Evolutionary conservation across 2,797 vertebrate genomes (phyloP).

Genomic region (Sciaenops ocellatus): DNA sequence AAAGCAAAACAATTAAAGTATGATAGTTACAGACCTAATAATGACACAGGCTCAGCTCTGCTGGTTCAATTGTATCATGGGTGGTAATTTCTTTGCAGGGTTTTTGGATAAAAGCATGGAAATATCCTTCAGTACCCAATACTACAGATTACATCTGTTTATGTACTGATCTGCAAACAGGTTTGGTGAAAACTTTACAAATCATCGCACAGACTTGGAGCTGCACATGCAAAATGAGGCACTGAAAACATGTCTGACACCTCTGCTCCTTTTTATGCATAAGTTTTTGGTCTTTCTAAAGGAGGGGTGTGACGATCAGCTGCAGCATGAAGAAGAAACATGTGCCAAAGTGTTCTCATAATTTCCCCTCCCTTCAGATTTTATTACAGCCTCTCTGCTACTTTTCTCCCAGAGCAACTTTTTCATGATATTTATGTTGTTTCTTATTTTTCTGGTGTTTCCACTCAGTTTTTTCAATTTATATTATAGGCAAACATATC

Average conservation of each 20-base stretch:
- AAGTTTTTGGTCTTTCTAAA: background rate
- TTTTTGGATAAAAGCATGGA: too few relatives aligned
- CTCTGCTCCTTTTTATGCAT: background rate
- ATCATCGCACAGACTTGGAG: too few relatives aligned
- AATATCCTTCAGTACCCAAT: too few relatives aligned
- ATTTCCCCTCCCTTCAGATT: background rate
- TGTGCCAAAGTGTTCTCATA: background rate
- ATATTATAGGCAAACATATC: background rate
- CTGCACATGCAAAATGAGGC: too few relatives aligned
- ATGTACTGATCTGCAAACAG: too few relatives aligned
- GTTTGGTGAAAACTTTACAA: too few relatives aligned
- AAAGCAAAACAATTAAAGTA: background rate
- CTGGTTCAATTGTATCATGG: background rate
- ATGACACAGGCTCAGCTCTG: background rate
- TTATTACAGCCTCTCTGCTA: background rate
- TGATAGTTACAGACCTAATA: background rate
- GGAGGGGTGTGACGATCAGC: background rate
- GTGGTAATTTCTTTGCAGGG: too few relatives aligned
- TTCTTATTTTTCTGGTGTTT: background rate
- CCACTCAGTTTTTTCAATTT: too few relatives aligned
- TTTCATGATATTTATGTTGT: background rate
- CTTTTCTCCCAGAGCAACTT: background rate
- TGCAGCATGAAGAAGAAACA: background rate
- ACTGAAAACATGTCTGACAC: background rate
- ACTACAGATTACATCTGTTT: too few relatives aligned